Conservation (phyloP, 2,113 vertebrate species). For the Dasyornis broadbenti region DNA sequence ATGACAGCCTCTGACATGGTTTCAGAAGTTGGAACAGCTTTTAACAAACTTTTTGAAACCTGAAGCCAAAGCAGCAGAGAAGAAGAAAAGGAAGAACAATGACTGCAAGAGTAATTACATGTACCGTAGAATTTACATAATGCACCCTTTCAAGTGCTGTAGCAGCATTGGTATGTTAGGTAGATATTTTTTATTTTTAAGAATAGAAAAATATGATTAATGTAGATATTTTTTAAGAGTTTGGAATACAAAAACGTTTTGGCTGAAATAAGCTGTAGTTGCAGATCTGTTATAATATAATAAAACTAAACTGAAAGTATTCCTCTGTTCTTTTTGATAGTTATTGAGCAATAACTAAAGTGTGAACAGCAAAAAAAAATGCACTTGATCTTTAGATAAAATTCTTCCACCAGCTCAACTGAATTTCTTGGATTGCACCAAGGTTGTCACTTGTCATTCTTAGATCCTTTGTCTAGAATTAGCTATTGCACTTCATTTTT, state of each 20-base stretch:
- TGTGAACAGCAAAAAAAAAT: slow-evolving; percentile 12
- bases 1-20: slow-evolving; percentile 95
- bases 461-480: slow-evolving; percentile 13
- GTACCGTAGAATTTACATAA: slow-evolving; percentile 22
- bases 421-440: slow-evolving; percentile 7
- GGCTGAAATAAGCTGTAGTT: slow-evolving; percentile 44
- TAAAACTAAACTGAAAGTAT: slow-evolving; percentile 58
- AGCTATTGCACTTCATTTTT: slow-evolving; percentile 37
- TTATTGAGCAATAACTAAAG: slow-evolving; percentile 55
- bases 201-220: slow-evolving; percentile 41
- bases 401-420: slow-evolving; percentile 39
- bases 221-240: slow-evolving; percentile 61
- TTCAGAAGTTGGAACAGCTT: slow-evolving; percentile 87
- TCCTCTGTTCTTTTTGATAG: slow-evolving; percentile 52
- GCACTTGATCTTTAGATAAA: slow-evolving; percentile 29
- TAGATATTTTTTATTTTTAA: slow-evolving; percentile 55
- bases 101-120: not conserved
- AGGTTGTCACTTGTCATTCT: slow-evolving; percentile 6
- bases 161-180: slow-evolving; percentile 54
- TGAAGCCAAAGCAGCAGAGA: slow-evolving; percentile 64
- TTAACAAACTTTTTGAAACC: slow-evolving; percentile 88
- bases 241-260: slow-evolving; percentile 41
- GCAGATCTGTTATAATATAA: slow-evolving; percentile 61
- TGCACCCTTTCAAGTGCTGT: slow-evolving; percentile 42
- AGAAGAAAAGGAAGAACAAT: not conserved